These are phyloP conservation scores for Xiphophorus hellerii DNA, from an alignment of 2,113 vertebrate genomes.

Conservation along the genomic window DNA sequence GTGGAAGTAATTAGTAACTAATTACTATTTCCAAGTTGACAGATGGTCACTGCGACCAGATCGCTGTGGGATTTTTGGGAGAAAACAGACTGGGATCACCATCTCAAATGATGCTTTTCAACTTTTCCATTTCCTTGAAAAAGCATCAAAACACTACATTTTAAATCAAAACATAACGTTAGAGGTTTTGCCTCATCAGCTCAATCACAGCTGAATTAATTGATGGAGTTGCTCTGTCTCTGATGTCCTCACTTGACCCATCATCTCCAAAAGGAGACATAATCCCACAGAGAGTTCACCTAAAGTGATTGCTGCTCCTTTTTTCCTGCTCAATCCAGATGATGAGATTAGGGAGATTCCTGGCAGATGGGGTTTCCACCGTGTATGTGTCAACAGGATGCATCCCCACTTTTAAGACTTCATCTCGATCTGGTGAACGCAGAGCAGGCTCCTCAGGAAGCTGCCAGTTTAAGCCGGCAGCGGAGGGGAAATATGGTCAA, in stretches of 20 bases:
- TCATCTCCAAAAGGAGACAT: slow-evolving; percentile 46
- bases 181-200: neutral
- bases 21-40: neutral
- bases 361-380: slow-evolving; percentile 75
- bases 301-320: slow-evolving; percentile 72
- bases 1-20: too few relatives aligned
- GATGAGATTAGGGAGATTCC: slow-evolving; percentile 78
- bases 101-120: too few relatives aligned
- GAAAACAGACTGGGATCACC: too few relatives aligned
- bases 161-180: neutral
- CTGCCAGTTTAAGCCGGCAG: slow-evolving; percentile 43
- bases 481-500: slow-evolving; percentile 57
- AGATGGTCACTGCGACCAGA: neutral
- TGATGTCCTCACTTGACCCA: slow-evolving; percentile 67
- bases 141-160: too few relatives aligned
- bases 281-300: slow-evolving; percentile 63
- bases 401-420: slow-evolving; percentile 15
- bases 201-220: slow-evolving; percentile 19
- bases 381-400: slow-evolving; percentile 17
- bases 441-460: slow-evolving; percentile 65
- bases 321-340: slow-evolving; percentile 70
- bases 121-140: too few relatives aligned
- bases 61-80: neutral
- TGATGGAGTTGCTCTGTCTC: slow-evolving; percentile 33
- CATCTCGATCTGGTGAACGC: slow-evolving; percentile 31